Conservation (phyloP, 92 coral and sea anemone species). For the Epizoanthus scotinus region DNA sequence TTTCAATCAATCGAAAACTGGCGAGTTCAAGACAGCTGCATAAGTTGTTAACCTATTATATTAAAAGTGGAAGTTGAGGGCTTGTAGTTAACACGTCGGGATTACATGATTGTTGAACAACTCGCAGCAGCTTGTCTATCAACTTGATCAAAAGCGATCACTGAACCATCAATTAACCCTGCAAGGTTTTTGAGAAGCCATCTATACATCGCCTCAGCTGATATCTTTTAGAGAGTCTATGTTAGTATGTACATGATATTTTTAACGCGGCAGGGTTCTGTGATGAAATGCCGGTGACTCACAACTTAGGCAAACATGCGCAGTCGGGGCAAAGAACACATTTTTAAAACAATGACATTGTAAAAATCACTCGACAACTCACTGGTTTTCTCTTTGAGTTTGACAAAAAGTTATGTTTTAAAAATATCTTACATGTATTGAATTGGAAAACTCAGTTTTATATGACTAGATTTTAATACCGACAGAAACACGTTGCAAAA, state of each 20-base stretch:
- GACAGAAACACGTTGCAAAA: too few relatives aligned
- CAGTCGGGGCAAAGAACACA: background rate
- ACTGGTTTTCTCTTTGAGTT: too few relatives aligned
- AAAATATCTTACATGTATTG: too few relatives aligned
- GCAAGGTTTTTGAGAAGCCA: background rate
- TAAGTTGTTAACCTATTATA: background rate
- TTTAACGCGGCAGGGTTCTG: background rate
- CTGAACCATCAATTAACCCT: background rate
- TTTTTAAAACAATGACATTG: too few relatives aligned
- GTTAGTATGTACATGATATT: background rate
- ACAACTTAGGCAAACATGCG: constrained; percentile 19
- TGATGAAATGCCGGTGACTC: background rate
- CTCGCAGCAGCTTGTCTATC: constrained; percentile 1
- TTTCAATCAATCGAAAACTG: background rate
- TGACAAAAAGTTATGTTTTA: too few relatives aligned
- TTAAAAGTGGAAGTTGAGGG: background rate
- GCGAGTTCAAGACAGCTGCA: too few relatives aligned
- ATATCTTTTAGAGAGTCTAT: background rate
- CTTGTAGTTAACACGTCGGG: background rate
- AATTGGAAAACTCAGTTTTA: too few relatives aligned
- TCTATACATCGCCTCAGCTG: background rate
- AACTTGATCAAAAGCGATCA: background rate
- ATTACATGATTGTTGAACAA: constrained; percentile 6
- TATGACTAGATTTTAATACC: too few relatives aligned
- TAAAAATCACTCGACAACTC: too few relatives aligned